These are phyloP conservation scores for Anthonomus grandis DNA, from an alignment of 1,140 invertebrate genomes.

Conservation along the genomic window DNA sequence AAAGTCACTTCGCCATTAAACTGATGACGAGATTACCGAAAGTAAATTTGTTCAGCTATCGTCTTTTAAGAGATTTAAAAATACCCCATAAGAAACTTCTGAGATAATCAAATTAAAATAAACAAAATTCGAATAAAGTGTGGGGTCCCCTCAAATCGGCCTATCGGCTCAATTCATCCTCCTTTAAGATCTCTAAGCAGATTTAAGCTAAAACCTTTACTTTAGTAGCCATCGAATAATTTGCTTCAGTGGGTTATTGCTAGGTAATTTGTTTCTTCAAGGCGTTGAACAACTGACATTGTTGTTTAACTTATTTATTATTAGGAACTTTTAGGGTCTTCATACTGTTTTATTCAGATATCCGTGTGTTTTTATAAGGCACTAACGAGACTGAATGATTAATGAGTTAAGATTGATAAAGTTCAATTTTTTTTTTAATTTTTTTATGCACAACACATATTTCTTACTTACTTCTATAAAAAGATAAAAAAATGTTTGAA, in stretches of 20 bases:
- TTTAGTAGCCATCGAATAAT: slow-evolving; percentile 12
- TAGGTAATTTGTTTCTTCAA: slow-evolving; percentile 20
- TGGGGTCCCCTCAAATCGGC: slow-evolving; percentile 14
- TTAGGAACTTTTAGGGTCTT: slow-evolving; percentile 3
- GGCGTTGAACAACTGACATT: slow-evolving; percentile 13
- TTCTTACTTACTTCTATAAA: too few relatives aligned
- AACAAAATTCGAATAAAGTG: slow-evolving; percentile 13
- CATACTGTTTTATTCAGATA: not conserved
- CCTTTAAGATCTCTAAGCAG: slow-evolving; percentile 17
- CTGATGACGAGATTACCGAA: too few relatives aligned
- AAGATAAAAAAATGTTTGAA: too few relatives aligned
- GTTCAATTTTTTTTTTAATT: too few relatives aligned
- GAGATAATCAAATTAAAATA: slow-evolving; percentile 15
- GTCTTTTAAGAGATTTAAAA: too few relatives aligned
- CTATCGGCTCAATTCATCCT: slow-evolving; percentile 10
- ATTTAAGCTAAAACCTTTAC: slow-evolving; percentile 19
- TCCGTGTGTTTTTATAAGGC: not conserved
- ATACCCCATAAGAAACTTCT: too few relatives aligned
- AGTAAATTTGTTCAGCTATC: too few relatives aligned
- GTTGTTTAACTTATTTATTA: slow-evolving; percentile 18
- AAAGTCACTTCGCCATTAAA: too few relatives aligned
- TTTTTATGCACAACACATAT: too few relatives aligned
- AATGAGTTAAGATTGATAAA: too few relatives aligned
- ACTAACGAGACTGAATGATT: not conserved
- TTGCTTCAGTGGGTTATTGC: slow-evolving; percentile 15